Percentiles rank a stretch among this genome's conserved stretches.
These are phyloP conservation scores for Brachypteracias leptosomus DNA, from an alignment of 2,113 vertebrate genomes.

Conservation along the genomic window DNA sequence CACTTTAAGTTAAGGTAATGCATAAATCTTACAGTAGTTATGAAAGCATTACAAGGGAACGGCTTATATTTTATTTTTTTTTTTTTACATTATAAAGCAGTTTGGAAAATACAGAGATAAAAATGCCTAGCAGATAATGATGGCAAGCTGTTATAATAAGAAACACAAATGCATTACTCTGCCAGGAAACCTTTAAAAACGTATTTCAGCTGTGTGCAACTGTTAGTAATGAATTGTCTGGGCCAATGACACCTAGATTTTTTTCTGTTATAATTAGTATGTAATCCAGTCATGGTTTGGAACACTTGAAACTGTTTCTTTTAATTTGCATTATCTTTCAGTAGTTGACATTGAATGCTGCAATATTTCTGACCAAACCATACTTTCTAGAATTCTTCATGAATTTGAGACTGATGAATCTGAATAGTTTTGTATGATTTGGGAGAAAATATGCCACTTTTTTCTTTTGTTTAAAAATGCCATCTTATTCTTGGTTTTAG, in stretches of 20 bases:
- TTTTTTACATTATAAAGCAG: neutral
- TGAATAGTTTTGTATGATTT: neutral
- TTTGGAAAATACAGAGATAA: neutral
- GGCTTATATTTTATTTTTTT: neutral
- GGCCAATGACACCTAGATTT: neutral
- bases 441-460: neutral
- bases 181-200: neutral
- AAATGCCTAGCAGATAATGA: neutral
- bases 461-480: neutral
- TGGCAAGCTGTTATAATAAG: neutral
- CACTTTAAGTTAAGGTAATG: neutral
- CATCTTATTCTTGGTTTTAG: neutral
- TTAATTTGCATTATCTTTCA: neutral
- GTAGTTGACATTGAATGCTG: neutral
- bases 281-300: neutral
- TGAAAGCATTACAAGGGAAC: neutral
- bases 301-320: neutral
- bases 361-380: neutral
- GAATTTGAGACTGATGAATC: neutral
- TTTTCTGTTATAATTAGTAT: neutral
- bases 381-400: neutral
- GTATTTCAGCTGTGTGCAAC: neutral
- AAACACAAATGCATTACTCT: neutral
- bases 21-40: conserved; percentile 7
- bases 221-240: neutral